Conservation (phyloP, 2,888 invertebrate species). For the Argynnis bischoffii region DNA sequence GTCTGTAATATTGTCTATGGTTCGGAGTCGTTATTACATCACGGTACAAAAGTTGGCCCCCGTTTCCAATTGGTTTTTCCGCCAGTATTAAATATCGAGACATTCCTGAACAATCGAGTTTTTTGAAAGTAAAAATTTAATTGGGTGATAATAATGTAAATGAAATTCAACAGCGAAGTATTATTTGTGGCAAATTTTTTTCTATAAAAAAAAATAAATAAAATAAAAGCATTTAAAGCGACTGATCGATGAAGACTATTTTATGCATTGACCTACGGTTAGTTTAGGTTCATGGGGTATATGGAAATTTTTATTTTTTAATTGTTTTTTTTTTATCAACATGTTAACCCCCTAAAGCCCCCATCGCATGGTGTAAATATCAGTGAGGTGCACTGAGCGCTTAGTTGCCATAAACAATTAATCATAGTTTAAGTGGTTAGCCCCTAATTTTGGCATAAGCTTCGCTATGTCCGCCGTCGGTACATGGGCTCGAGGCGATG, state of each 20-base stretch:
- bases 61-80: conserved; percentile 45
- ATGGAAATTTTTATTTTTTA: too few species aligned
- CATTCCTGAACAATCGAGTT: conserved; percentile 76
- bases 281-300: too few species aligned
- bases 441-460: conserved; percentile 45
- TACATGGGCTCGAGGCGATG: conserved; percentile 35
- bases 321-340: neutral
- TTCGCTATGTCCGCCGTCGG: conserved; percentile 35
- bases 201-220: conserved; percentile 50
- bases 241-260: conserved; percentile 43
- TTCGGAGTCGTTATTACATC: conserved; percentile 19
- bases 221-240: conserved; percentile 71
- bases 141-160: conserved; percentile 67
- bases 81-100: conserved; percentile 73
- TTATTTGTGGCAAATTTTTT: conserved; percentile 65
- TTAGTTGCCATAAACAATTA: conserved; percentile 80
- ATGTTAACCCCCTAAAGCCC: neutral
- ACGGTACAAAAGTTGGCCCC: conserved; percentile 18
- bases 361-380: conserved; percentile 64
- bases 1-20: conserved; percentile 11
- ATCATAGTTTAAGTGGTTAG: conserved; percentile 67
- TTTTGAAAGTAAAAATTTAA: conserved; percentile 56
- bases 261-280: too few species aligned
- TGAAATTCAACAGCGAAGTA: conserved; percentile 60
- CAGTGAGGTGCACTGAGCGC: conserved; percentile 73